Evolutionary conservation across 1,140 invertebrate genomes (phyloP).

Genomic region (Pteromalus puparum): DNA sequence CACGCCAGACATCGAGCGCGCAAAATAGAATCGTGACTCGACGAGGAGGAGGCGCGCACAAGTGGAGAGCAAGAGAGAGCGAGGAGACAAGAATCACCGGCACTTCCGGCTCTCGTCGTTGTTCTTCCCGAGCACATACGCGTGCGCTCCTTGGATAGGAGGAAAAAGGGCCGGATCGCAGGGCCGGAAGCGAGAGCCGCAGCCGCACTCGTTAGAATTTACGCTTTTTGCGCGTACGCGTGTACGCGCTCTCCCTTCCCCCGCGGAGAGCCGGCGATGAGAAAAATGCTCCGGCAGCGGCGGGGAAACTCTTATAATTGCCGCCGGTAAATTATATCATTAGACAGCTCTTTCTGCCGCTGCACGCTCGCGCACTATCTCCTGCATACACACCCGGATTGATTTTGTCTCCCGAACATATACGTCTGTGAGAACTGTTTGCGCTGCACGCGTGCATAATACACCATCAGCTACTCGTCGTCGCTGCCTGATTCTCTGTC

Average conservation of each 20-base stretch:
- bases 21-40: slow-evolving; percentile 25
- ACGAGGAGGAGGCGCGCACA: not conserved
- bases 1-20: slow-evolving; percentile 19
- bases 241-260: not conserved
- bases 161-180: not conserved
- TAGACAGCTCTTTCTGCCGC: not conserved
- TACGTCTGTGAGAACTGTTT: slow-evolving; percentile 14
- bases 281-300: slow-evolving; percentile 5
- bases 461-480: not conserved
- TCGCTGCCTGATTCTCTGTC: too few relatives aligned
- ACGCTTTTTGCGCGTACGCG: slow-evolving; percentile 16
- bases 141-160: not conserved
- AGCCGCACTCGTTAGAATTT: slow-evolving; percentile 31
- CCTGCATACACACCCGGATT: not conserved
- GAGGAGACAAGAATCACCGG: slow-evolving; percentile 39
- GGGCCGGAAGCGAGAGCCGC: slow-evolving; percentile 17
- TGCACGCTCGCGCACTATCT: not conserved
- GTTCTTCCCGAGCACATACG: slow-evolving; percentile 20
- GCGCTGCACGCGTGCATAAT: not conserved
- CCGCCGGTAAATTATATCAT: slow-evolving; percentile 32
- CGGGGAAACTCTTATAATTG: slow-evolving; percentile 13
- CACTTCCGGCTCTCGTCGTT: slow-evolving; percentile 43
- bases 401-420: slow-evolving; percentile 18
- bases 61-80: too few relatives aligned
- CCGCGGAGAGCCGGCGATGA: slow-evolving; percentile 8